Evolutionary conservation across 2,797 vertebrate genomes (phyloP).

Genomic region (Benthosema pterotum): DNA sequence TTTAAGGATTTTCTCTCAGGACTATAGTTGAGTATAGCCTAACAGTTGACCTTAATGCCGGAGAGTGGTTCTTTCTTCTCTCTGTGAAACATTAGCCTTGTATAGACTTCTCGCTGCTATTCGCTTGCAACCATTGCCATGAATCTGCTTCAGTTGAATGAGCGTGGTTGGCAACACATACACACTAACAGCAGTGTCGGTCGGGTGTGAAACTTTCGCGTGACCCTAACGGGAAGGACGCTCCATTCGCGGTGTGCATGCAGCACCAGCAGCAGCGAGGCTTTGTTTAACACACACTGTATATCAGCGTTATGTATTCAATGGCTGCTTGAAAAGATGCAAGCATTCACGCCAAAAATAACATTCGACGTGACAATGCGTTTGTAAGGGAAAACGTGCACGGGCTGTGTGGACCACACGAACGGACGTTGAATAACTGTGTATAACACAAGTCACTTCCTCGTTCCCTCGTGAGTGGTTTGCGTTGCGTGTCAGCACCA

Average conservation of each 20-base stretch:
- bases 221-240: constrained; percentile 49
- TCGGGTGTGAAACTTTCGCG: constrained; percentile 76
- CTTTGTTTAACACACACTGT: constrained; percentile 25
- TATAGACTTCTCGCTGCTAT: background rate
- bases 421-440: background rate
- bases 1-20: background rate
- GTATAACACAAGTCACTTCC: constrained; percentile 61
- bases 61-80: background rate
- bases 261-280: background rate
- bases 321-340: background rate
- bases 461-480: constrained; percentile 38
- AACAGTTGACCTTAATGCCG: background rate
- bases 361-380: constrained; percentile 1
- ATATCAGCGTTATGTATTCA: background rate
- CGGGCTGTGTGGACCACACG: no score
- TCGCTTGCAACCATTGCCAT: background rate
- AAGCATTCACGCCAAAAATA: background rate
- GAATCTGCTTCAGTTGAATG: background rate
- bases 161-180: background rate
- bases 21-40: constrained; percentile 8
- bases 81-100: background rate
- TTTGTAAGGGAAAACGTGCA: background rate
- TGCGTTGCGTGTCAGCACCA: constrained; percentile 56
- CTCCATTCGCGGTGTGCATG: constrained; percentile 31
- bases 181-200: constrained; percentile 22